Conservation (phyloP, 2,888 invertebrate species). For the Andrena dorsata region DNA sequence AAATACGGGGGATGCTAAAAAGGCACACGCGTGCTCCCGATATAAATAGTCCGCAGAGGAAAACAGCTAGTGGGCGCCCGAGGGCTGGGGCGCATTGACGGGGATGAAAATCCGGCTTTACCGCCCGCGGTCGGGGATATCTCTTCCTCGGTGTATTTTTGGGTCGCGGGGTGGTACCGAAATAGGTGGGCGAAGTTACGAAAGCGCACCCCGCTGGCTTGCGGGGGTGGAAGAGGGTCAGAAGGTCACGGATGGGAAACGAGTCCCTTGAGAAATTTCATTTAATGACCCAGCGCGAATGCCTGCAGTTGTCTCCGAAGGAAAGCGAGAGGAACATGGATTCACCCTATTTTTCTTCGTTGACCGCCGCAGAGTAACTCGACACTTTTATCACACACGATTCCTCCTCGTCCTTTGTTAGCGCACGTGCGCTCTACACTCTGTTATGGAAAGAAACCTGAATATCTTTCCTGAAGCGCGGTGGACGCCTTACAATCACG, state of each 20-base stretch:
- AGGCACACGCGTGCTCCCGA: constrained; percentile 25
- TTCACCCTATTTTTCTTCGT: too few relatives aligned
- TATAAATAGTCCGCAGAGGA: constrained; percentile 33
- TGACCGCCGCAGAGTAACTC: too few relatives aligned
- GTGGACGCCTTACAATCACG: constrained; percentile 35
- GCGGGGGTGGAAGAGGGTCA: not conserved
- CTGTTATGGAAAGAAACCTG: constrained; percentile 9
- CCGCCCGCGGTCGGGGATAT: not conserved
- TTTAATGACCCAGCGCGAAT: not conserved
- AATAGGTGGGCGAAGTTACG: not conserved
- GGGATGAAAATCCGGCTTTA: not conserved
- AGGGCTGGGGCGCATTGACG: not conserved
- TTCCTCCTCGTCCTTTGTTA: constrained; percentile 17
- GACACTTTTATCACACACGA: constrained; percentile 14
- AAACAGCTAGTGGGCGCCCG: constrained; percentile 13
- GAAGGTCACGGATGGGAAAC: not conserved
- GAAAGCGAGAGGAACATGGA: too few relatives aligned
- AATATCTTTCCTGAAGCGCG: constrained; percentile 5
- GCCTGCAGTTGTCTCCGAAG: too few relatives aligned
- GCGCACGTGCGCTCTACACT: constrained; percentile 5
- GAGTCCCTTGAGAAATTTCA: not conserved
- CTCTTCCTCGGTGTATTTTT: not conserved
- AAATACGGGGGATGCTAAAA: constrained; percentile 33
- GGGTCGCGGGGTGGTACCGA: not conserved
- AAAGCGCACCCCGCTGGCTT: not conserved